phyloP scores from a whole-genome alignment of 2,888 invertebrate species.

The Cheilosia impressa region DNA sequence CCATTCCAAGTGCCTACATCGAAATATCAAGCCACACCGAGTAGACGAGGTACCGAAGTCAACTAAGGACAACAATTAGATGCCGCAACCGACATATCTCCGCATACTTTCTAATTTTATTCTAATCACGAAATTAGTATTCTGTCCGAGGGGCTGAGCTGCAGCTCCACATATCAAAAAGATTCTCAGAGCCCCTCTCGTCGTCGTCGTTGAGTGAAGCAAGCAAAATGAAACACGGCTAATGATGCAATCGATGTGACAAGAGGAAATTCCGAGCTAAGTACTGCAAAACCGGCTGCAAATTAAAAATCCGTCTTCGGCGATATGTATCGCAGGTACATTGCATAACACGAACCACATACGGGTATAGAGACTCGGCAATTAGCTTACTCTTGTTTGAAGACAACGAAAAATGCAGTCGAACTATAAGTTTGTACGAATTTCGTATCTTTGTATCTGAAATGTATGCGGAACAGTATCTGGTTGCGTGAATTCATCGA shows the following conservation, averaged over 20 bases:
- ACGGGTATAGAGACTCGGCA: conserved; percentile 9
- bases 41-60: neutral
- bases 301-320: conserved; percentile 50
- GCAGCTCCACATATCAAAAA: conserved; percentile 29
- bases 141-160: conserved; percentile 15
- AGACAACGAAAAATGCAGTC: conserved; percentile 44
- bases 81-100: conserved; percentile 41
- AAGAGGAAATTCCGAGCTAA: conserved; percentile 62
- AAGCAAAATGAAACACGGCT: conserved; percentile 32
- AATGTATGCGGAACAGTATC: conserved; percentile 67
- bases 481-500: conserved; percentile 64
- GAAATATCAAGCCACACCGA: neutral
- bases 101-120: conserved; percentile 51
- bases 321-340: neutral
- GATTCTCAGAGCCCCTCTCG: conserved; percentile 25
- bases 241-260: conserved; percentile 70
- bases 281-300: conserved; percentile 43
- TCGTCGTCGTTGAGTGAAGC: conserved; percentile 6
- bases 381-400: conserved; percentile 47
- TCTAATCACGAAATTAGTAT: conserved; percentile 68
- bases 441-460: conserved; percentile 22
- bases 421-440: conserved; percentile 13
- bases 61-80: conserved; percentile 37
- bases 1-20: conserved; percentile 16
- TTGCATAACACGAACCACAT: conserved; percentile 54